Evolutionary conservation across 1,140 invertebrate genomes (phyloP).

Genomic region (Mercenaria mercenaria): DNA sequence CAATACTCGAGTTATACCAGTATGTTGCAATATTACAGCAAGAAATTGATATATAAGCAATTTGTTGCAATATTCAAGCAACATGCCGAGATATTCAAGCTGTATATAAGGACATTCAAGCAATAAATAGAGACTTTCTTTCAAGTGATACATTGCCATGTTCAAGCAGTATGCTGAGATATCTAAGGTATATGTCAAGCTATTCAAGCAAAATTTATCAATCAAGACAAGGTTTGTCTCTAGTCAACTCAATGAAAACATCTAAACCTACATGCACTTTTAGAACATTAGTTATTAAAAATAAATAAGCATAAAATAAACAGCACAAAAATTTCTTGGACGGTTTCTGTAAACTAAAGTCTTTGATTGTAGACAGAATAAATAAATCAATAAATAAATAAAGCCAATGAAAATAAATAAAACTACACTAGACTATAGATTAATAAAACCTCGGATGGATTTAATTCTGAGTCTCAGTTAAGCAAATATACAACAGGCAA

Average conservation of each 20-base stretch:
- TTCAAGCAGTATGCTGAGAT: too few species aligned
- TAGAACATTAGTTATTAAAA: neutral
- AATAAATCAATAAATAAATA: slow-evolving; percentile 17
- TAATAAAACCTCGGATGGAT: neutral
- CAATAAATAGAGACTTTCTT: too few species aligned
- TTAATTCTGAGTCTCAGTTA: neutral
- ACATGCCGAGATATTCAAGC: too few species aligned
- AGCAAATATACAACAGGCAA: neutral
- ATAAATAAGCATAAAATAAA: neutral
- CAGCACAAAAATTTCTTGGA: neutral
- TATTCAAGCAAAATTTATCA: too few species aligned
- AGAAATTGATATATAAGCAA: too few species aligned
- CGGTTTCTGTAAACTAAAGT: neutral
- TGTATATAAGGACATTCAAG: too few species aligned
- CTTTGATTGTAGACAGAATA: neutral
- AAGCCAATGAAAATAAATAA: neutral
- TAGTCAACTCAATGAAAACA: neutral
- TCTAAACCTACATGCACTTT: neutral
- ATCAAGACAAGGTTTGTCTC: slow-evolving; percentile 5
- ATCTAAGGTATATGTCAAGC: too few species aligned
- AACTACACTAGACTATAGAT: neutral
- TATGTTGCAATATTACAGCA: too few species aligned
- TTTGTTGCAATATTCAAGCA: too few species aligned
- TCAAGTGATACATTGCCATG: too few species aligned
- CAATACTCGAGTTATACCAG: too few species aligned